These are phyloP conservation scores for Monarcha castaneiventris DNA, from an alignment of 2,113 vertebrate genomes.

Conservation along the genomic window DNA sequence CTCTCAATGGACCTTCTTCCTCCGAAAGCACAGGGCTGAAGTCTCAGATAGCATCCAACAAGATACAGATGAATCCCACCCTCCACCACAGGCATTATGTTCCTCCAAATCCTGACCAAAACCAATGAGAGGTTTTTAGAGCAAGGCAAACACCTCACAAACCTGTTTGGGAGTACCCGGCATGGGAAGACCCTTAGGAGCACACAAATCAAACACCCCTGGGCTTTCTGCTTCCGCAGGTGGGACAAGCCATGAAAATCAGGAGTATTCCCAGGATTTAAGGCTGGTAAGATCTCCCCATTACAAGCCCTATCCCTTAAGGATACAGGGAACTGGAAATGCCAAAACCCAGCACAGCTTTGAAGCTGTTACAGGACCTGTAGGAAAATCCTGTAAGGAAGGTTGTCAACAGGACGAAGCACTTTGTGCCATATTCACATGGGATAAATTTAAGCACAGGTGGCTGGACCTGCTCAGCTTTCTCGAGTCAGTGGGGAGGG, in stretches of 20 bases:
- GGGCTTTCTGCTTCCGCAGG: neutral
- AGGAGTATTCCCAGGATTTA: neutral
- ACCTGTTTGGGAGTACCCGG: accelerated
- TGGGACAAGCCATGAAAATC: neutral
- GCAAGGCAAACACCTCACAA: neutral
- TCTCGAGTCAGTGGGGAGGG: neutral
- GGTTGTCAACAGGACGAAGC: neutral
- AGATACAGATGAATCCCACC: neutral
- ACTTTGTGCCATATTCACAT: neutral
- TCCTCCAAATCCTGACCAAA: neutral
- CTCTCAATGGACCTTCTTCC: neutral
- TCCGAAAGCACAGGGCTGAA: neutral
- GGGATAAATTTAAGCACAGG: neutral
- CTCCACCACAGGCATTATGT: accelerated
- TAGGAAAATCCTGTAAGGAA: neutral
- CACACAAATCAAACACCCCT: neutral
- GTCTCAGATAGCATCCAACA: neutral
- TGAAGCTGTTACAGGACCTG: neutral
- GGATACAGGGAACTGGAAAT: neutral
- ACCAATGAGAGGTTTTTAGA: neutral
- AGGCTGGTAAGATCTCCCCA: neutral
- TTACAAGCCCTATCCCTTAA: neutral
- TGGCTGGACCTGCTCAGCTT: neutral
- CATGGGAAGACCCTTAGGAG: neutral
- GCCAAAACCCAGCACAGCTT: neutral